Evolutionary conservation across 2,797 vertebrate genomes (phyloP).

Genomic region (Allobates femoralis): DNA sequence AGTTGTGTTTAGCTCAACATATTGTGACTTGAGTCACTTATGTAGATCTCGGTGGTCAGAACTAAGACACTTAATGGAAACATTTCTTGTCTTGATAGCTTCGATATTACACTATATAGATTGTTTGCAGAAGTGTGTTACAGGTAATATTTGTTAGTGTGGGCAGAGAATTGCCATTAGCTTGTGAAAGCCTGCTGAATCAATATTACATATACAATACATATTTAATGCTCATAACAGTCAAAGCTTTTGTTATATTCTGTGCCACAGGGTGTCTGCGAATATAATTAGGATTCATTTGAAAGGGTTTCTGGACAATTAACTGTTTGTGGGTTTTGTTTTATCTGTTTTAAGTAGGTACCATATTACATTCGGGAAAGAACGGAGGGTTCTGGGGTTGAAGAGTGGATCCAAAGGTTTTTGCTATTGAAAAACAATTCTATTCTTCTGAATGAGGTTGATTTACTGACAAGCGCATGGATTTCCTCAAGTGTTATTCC

Average conservation of each 20-base stretch:
- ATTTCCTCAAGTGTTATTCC: too few relatives aligned
- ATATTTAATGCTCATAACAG: slow-evolving; percentile 64
- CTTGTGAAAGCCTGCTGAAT: slow-evolving; percentile 51
- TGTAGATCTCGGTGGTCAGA: slow-evolving; percentile 36
- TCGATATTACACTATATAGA: slow-evolving; percentile 45
- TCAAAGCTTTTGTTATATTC: slow-evolving; percentile 54
- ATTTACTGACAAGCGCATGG: too few relatives aligned
- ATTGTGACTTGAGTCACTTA: slow-evolving; percentile 45
- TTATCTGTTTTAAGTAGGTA: slow-evolving; percentile 6
- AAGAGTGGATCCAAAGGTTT: too few relatives aligned
- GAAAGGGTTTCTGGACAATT: slow-evolving; percentile 45
- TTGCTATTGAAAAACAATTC: too few relatives aligned
- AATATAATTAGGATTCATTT: slow-evolving; percentile 56
- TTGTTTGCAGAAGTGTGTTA: slow-evolving; percentile 53
- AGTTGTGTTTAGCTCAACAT: slow-evolving; percentile 28
- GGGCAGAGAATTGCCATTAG: slow-evolving; percentile 57
- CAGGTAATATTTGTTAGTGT: slow-evolving; percentile 42
- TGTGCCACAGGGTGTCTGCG: slow-evolving; percentile 47
- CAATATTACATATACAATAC: slow-evolving; percentile 59
- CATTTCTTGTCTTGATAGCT: slow-evolving; percentile 37
- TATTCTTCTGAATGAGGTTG: too few relatives aligned
- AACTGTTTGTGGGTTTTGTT: slow-evolving; percentile 35
- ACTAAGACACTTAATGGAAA: slow-evolving; percentile 48
- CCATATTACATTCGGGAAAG: background rate
- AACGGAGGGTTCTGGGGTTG: background rate